These are phyloP conservation scores for Dioctria linearis DNA, from an alignment of 2,888 invertebrate genomes.

Conservation along the genomic window DNA sequence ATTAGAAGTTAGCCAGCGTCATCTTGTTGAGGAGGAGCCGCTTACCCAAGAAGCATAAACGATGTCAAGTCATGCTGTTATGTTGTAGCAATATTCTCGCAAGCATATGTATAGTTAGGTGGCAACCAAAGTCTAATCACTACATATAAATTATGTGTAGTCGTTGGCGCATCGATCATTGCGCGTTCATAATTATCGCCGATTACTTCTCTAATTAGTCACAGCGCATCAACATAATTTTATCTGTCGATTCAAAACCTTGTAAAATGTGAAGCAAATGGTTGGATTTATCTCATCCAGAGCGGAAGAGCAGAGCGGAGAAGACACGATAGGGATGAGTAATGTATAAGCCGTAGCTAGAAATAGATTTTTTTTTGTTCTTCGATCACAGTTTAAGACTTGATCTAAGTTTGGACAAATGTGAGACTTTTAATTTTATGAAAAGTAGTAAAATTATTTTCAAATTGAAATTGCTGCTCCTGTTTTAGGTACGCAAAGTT, in stretches of 20 bases:
- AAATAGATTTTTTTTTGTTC: too few relatives aligned
- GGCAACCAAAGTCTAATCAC: conserved; percentile 8
- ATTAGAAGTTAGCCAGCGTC: conserved; percentile 38
- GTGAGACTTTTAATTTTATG: too few relatives aligned
- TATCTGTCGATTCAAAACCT: conserved; percentile 1
- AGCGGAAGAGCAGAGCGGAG: too few relatives aligned
- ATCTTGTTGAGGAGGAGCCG: conserved; percentile 43
- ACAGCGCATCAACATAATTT: conserved; percentile 13
- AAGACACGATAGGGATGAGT: too few relatives aligned
- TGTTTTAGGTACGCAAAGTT: too few relatives aligned
- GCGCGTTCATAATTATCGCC: neutral
- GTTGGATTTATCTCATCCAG: neutral
- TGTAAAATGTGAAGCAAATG: neutral
- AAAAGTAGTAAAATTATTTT: too few relatives aligned
- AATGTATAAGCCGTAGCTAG: too few relatives aligned
- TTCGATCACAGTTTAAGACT: too few relatives aligned
- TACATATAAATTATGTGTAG: too few relatives aligned
- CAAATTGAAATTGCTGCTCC: too few relatives aligned
- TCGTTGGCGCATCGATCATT: conserved; percentile 4
- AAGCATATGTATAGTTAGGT: conserved; percentile 13
- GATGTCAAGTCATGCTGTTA: conserved; percentile 11
- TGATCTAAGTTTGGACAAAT: too few relatives aligned
- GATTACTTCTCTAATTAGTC: conserved; percentile 32
- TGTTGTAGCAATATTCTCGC: neutral
- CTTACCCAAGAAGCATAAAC: neutral